Percentiles rank a stretch among this genome's conserved stretches.
phyloP scores from a whole-genome alignment of 2,888 invertebrate species.

The Girardia tigrina region DNA sequence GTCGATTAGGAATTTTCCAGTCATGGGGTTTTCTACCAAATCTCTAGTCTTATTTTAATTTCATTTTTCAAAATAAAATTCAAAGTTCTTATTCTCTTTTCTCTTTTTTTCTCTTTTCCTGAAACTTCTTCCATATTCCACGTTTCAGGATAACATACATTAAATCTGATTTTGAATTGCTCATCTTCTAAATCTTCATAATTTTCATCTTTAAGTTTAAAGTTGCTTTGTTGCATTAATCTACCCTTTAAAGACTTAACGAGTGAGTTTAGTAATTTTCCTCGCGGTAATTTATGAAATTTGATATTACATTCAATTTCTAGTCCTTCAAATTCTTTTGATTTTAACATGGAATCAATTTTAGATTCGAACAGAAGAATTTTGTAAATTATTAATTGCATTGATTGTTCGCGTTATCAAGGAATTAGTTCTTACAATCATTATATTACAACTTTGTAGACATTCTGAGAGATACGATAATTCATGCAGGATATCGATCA shows the following conservation, averaged over 20 bases:
- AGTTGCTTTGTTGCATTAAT: neutral
- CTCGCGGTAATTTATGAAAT: neutral
- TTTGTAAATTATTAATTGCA: neutral
- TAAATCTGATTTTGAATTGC: neutral
- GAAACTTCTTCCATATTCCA: neutral
- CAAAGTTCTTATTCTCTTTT: neutral
- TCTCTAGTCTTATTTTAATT: neutral
- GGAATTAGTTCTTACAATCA: neutral
- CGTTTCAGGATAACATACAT: neutral
- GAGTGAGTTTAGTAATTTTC: neutral
- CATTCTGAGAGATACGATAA: neutral
- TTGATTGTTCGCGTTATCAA: neutral
- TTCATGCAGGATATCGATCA: neutral
- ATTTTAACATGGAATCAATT: neutral
- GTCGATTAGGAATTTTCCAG: neutral
- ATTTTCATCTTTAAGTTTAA: neutral
- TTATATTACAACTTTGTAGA: conserved; percentile 2
- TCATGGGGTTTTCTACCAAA: neutral
- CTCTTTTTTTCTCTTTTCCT: neutral
- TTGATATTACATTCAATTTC: neutral
- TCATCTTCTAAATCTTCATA: neutral
- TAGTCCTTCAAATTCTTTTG: neutral
- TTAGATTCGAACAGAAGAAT: neutral
- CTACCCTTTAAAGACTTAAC: neutral
- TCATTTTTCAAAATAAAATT: neutral